These are phyloP conservation scores for Quadriops clusia DNA, from an alignment of 2,888 invertebrate genomes.

Conservation along the genomic window DNA sequence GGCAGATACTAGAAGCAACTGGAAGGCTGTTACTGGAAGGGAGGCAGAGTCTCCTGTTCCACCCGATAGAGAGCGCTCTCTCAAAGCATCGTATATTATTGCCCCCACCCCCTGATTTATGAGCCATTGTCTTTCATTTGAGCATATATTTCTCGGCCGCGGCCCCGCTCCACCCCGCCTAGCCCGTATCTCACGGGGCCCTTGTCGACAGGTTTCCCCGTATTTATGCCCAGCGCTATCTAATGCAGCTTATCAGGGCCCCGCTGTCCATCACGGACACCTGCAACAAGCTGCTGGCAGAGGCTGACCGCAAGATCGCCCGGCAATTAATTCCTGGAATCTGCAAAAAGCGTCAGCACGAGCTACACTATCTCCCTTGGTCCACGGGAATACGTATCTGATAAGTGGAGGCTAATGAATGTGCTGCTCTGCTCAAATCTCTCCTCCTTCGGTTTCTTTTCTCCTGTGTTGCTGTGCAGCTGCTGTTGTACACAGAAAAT, in stretches of 20 bases:
- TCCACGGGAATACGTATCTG: too few relatives aligned
- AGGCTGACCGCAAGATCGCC: slow-evolving; percentile 7
- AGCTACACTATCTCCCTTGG: slow-evolving; percentile 12
- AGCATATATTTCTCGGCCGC: slow-evolving; percentile 35
- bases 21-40: too few relatives aligned
- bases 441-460: too few relatives aligned
- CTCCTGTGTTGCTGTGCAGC: too few relatives aligned
- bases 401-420: slow-evolving; percentile 29
- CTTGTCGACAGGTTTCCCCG: slow-evolving; percentile 10
- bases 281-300: slow-evolving; percentile 11
- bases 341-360: slow-evolving; percentile 17
- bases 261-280: slow-evolving; percentile 16
- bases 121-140: slow-evolving; percentile 40
- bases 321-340: slow-evolving; percentile 21
- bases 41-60: slow-evolving; percentile 16
- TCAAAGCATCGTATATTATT: slow-evolving; percentile 19
- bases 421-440: too few relatives aligned
- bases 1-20: too few relatives aligned
- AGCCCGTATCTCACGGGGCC: slow-evolving; percentile 30
- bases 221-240: slow-evolving; percentile 16
- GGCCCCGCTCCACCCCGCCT: slow-evolving; percentile 24
- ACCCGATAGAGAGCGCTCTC: slow-evolving; percentile 11
- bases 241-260: slow-evolving; percentile 16
- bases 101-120: slow-evolving; percentile 34
- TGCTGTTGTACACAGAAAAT: too few relatives aligned